Base-by-base conservation (phyloP, 2,113 vertebrate genomes). In the Struthidea cinerea region DNA sequence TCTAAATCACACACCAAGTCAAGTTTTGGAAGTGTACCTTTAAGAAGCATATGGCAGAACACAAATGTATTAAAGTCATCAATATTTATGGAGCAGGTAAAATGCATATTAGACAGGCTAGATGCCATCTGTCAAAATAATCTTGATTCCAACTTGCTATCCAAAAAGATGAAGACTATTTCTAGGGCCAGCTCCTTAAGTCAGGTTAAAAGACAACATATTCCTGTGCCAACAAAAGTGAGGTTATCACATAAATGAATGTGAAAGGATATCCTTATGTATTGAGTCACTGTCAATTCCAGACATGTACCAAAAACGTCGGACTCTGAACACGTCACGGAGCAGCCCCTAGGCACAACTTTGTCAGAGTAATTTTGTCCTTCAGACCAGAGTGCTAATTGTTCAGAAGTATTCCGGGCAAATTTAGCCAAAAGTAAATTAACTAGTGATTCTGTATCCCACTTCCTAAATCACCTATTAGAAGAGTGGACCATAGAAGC, bases 31-130 rank as follows among this genome's bases (percentile, higher is more conserved):
- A 88, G 19, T 94, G 67, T 94, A 96, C 73, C 92, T 95, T 95
- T 94, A 95, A 96, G 94, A 96, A 96, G 60, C 95, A 91, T 94
- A 93, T 89, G 86, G 89, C 73, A 94, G 88, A 92, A 91, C 81
- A 92, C 85, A 93, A 90, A 94, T 89, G 87, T 93, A 96, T 93
- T 94, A 76, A 96, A 96, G 83, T 91, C 87, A 95, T 96, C 95
- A 93, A 96, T 97, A 97, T 96, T 96, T 95, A 94, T 95, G 89
- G 93, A 94, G 89, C 96, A 97, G 97, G 96, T 96, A 97, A 86
- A 88, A 97, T 87, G 84, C 94, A 87, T 93, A 94, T 93, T 94
- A 94, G 94, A 75, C 82, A 95, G 79, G 94, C 88, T 96, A 92
- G 94, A 90, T 90, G 71, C 93, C 94, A 95, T 94, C 88, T 97